phyloP scores from a whole-genome alignment of 2,797 vertebrate species.

The Xiphorhynchus erythropygius region DNA sequence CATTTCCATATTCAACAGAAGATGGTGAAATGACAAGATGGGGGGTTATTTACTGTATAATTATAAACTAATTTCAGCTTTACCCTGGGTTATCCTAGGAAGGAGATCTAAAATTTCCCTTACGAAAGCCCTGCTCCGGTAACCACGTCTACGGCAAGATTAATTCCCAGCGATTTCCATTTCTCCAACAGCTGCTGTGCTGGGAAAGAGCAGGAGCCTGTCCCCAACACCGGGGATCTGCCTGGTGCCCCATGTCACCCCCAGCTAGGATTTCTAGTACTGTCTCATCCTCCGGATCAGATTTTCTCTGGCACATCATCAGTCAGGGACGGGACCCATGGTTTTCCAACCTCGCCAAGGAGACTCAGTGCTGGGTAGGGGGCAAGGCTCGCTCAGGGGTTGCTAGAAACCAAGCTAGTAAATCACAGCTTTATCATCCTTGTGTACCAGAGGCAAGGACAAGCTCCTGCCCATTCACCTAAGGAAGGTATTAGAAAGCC shows the following conservation, averaged over 20 bases:
- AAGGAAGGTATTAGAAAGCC: background rate
- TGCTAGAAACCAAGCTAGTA: too few species aligned
- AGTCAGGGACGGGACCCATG: accelerated
- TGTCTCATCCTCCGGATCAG: background rate
- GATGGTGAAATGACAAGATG: conserved; percentile 41
- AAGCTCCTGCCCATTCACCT: background rate
- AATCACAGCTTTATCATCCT: background rate
- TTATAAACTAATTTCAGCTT: conserved; percentile 46
- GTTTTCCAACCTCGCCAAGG: background rate
- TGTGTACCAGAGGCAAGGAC: background rate
- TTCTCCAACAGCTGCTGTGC: conserved; percentile 29
- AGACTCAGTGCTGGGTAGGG: background rate
- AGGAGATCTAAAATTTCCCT: conserved; percentile 58
- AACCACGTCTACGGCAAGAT: background rate
- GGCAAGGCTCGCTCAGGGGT: accelerated
- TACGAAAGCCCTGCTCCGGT: conserved; percentile 20
- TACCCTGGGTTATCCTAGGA: conserved; percentile 37
- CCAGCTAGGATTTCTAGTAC: background rate
- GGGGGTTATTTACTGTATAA: conserved; percentile 28
- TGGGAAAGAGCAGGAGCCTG: conserved; percentile 10
- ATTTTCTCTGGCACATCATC: background rate
- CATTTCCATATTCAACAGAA: conserved; percentile 48
- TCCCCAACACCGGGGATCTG: background rate
- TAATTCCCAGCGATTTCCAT: conserved; percentile 18
- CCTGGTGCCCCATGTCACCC: background rate